Evolutionary conservation across 2,888 invertebrate genomes (phyloP), one percentile per base, ranked within the genome.

Genomic region (Acanthosepion pharaonis): DNA sequence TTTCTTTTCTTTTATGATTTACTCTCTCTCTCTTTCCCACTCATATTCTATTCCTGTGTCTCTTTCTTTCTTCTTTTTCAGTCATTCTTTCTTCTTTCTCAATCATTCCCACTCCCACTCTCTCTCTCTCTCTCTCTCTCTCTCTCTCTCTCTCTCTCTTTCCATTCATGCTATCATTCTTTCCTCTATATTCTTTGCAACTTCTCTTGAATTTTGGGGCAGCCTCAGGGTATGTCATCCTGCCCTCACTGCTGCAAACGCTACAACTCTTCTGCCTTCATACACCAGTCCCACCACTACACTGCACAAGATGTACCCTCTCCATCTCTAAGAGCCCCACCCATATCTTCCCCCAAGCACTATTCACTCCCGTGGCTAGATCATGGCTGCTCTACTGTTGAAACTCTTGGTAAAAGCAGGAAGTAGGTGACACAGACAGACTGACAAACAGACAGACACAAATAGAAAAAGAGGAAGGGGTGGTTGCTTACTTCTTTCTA

Each of bases 141-240:
- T 18, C 20, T 55, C 15, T 55, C 5, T 55, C 55, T 55, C 20
- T 55, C 20, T 20, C 23, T 59, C 25, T 59, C 23, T 23, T 23
- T 59, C 23, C 20, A 5, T 59, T 59, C 20, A 5, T 59, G 5
- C 20, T 59, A 20, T 5, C 59, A 20, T 59, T 59, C 23, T 59
- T 20, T 20, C 23, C 23, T 59, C 6, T 23, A 59, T 20, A 23
- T 23, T 23, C 23, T 59, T 23, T 3, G 59, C 59, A 23, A 23
- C 20, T 59, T 23, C 20, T 23, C 23, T 23, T 23, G 20, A 5
- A 20, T 59, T 20, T 59, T n/a, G n/a, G 78, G 78, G 33, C 18
- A 78, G 78, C 78, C n/a, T n/a, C 78, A n/a, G 78, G 78, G 78
- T 78, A 78, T 78, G 78, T 78, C 78, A 78, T 33, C 78, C 78